Evolutionary conservation across 1,140 invertebrate species (phyloP).

Genomic region (Scaptomyza pallida): DNA sequence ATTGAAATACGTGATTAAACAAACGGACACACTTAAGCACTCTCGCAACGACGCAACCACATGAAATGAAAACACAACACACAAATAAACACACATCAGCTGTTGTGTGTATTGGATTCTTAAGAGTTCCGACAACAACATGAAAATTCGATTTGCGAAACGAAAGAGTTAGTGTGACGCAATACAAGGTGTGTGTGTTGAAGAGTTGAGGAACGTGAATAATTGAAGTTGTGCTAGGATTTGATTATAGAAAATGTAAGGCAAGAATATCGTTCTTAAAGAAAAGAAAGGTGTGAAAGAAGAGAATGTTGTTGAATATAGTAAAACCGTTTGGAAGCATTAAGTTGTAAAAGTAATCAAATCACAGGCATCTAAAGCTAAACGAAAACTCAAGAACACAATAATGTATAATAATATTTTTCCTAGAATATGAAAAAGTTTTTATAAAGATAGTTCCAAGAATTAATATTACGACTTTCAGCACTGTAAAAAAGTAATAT

Average conservation of each 20-base stretch:
- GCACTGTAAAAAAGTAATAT: too few species aligned
- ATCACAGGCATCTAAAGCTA: too few species aligned
- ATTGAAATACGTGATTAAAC: slow-evolving; percentile 47
- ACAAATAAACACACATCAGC: slow-evolving; percentile 6
- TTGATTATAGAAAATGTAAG: background rate
- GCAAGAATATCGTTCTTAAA: background rate
- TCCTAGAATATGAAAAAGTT: too few species aligned
- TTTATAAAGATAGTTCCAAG: too few species aligned
- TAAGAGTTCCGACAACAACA: slow-evolving; percentile 4
- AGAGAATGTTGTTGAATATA: too few species aligned
- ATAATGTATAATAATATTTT: too few species aligned
- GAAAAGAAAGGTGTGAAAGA: background rate
- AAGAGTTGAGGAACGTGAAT: background rate
- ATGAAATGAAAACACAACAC: background rate
- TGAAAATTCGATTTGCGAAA: slow-evolving; percentile 1
- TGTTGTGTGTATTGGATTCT: slow-evolving; percentile 8
- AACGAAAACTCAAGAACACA: too few species aligned
- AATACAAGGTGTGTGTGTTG: background rate
- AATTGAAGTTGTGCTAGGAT: background rate
- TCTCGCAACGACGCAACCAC: slow-evolving; percentile 9
- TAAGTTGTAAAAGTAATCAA: too few species aligned
- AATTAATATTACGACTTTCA: too few species aligned
- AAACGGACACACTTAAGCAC: slow-evolving; percentile 49
- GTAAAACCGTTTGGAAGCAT: too few species aligned
- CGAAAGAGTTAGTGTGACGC: slow-evolving; percentile 1